A percentile compares a stretch with the other conserved stretches of the same genome.
Evolutionary conservation across 2,888 invertebrate species (phyloP).

Genomic region (Campopleginae sp.): DNA sequence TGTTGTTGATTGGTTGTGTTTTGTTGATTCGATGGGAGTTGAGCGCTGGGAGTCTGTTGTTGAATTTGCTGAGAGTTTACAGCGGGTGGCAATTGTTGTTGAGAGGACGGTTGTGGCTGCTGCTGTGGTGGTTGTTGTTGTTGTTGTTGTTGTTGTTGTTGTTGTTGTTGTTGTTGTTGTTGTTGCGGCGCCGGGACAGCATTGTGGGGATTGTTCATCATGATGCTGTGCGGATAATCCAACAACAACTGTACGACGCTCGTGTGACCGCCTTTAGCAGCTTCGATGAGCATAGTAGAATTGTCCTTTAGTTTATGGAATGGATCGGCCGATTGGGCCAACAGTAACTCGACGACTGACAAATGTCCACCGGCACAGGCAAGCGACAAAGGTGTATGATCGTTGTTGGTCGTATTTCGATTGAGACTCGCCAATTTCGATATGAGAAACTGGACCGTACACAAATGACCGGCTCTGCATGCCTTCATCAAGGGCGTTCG

Average conservation of each 20-base stretch:
- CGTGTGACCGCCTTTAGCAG: slow-evolving; percentile 98
- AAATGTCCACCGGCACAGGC: slow-evolving; percentile 99
- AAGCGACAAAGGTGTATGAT: slow-evolving; percentile 98
- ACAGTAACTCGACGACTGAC: slow-evolving; percentile 95
- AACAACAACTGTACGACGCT: slow-evolving; percentile 97
- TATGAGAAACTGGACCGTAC: slow-evolving; percentile 98
- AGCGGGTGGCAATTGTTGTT: slow-evolving; percentile 71
- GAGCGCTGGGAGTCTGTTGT: slow-evolving; percentile 82
- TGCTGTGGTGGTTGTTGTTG: slow-evolving; percentile 56
- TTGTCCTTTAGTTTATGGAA: slow-evolving; percentile 99
- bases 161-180: slow-evolving; percentile 69
- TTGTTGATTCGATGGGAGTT: slow-evolving; percentile 79
- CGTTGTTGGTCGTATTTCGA: slow-evolving; percentile 95
- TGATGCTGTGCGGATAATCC: slow-evolving; percentile 95
- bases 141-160: slow-evolving; percentile 66
- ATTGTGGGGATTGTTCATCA: slow-evolving; percentile 86
- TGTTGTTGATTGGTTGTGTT: slow-evolving; percentile 82
- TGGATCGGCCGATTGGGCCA: slow-evolving; percentile 97
- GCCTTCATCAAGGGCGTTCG: slow-evolving; percentile 99
- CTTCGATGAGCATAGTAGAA: slow-evolving; percentile 99
- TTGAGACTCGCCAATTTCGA: slow-evolving; percentile 95
- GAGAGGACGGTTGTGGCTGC: slow-evolving; percentile 77
- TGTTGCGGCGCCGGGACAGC: slow-evolving; percentile 75
- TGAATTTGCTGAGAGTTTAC: slow-evolving; percentile 83
- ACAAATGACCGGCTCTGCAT: slow-evolving; percentile 97